A percentile compares a stretch with the other conserved stretches of the same genome.
Evolutionary conservation across 2,797 vertebrate species (phyloP).

Genomic region (Alcedo atthis): DNA sequence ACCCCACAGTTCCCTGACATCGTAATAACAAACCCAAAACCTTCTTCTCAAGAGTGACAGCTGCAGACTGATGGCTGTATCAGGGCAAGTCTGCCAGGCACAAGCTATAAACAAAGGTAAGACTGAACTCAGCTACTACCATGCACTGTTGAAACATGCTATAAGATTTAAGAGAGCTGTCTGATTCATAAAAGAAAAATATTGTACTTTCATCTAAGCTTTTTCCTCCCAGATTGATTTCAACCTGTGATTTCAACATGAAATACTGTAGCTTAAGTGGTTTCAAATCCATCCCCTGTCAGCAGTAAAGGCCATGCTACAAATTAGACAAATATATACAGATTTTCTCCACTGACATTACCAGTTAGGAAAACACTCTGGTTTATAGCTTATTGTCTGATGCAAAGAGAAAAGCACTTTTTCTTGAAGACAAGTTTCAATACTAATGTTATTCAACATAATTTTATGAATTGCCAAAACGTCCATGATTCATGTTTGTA

Average conservation of each 20-base stretch:
- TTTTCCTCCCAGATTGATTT: not conserved
- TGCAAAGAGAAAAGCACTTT: not conserved
- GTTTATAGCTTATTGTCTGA: not conserved
- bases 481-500: not conserved
- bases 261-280: slow-evolving; percentile 9
- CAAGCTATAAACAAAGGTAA: not conserved
- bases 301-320: not conserved
- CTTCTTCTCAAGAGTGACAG: not conserved
- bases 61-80: not conserved
- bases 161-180: not conserved
- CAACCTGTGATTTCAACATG: not conserved
- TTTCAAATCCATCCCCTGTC: not conserved
- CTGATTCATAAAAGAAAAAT: not conserved
- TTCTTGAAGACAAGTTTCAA: not conserved
- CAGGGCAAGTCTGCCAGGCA: not conserved
- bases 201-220: not conserved
- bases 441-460: not conserved
- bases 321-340: not conserved
- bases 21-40: not conserved
- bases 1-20: not conserved
- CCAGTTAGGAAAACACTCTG: not conserved
- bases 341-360: not conserved
- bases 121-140: not conserved
- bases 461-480: not conserved
- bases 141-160: not conserved